Conservation (phyloP, 2,888 invertebrate genomes). For the Zaprionus bogoriensis region DNA sequence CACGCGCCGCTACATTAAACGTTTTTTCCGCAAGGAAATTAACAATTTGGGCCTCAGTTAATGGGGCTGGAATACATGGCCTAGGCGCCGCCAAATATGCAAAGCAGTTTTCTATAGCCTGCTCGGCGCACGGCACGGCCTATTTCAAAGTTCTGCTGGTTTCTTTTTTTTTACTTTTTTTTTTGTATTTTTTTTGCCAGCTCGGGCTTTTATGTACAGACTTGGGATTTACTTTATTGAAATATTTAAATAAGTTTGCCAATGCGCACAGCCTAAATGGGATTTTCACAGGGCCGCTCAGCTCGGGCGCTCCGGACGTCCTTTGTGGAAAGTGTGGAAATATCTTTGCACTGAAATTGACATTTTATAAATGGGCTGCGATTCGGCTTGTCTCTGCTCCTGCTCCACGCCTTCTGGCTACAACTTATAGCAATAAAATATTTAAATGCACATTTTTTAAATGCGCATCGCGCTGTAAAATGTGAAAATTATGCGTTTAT, state of each 20-base stretch:
- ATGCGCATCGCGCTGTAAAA: constrained; percentile 46
- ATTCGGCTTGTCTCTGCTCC: constrained; percentile 14
- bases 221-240: constrained; percentile 80
- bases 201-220: constrained; percentile 49
- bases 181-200: constrained; percentile 6
- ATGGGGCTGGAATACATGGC: constrained; percentile 22
- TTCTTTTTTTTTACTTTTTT: constrained; percentile 14
- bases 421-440: constrained; percentile 74
- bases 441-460: constrained; percentile 58
- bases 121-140: constrained; percentile 26
- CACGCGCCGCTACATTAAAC: constrained; percentile 36
- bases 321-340: constrained; percentile 52
- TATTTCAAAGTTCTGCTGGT: constrained; percentile 34
- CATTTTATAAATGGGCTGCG: constrained; percentile 76
- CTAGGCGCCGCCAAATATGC: constrained; percentile 59
- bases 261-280: constrained; percentile 77
- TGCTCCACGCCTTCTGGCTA: not conserved
- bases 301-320: constrained; percentile 29
- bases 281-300: constrained; percentile 55
- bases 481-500: constrained; percentile 69
- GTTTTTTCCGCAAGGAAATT: constrained; percentile 57
- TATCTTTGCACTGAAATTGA: constrained; percentile 70
- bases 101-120: constrained; percentile 53
- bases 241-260: constrained; percentile 81
- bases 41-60: constrained; percentile 63